phyloP scores from a whole-genome alignment of 2,797 vertebrate species.

The Lepus oiostolus region DNA sequence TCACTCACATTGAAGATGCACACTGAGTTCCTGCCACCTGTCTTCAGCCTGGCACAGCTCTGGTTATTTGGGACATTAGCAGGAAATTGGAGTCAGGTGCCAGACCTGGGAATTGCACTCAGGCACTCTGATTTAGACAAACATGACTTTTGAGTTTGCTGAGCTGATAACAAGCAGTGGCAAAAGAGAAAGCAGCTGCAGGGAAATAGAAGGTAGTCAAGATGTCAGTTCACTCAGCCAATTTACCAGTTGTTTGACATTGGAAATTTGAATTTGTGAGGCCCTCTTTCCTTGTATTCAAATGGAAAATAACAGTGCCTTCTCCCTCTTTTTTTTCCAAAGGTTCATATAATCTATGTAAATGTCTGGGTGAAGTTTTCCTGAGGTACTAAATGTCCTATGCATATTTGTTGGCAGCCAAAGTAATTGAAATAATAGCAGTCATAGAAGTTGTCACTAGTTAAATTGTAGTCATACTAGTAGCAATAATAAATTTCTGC shows the following conservation, averaged over 20 bases:
- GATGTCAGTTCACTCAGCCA: background rate
- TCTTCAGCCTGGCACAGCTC: no score
- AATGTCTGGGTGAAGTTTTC: background rate
- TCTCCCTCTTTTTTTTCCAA: background rate
- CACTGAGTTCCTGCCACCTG: no score
- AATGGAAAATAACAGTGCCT: background rate
- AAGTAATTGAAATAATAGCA: constrained; percentile 22
- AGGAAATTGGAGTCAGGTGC: no score
- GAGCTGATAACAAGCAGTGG: background rate
- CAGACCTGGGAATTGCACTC: background rate
- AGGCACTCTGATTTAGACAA: background rate
- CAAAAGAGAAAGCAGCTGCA: background rate
- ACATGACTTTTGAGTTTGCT: background rate
- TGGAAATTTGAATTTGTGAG: background rate
- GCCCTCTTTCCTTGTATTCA: background rate
- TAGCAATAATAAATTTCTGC: background rate
- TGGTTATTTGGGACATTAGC: no score
- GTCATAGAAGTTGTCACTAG: background rate
- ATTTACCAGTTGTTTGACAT: background rate
- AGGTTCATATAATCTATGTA: background rate
- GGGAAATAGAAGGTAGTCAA: background rate
- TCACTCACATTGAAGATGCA: no score
- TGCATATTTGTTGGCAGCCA: background rate
- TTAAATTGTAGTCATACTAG: background rate
- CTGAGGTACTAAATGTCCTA: background rate